Percentiles rank a stretch among this genome's conserved stretches.
phyloP scores from a whole-genome alignment of 2,888 invertebrate genomes.

The Busseola fusca region DNA sequence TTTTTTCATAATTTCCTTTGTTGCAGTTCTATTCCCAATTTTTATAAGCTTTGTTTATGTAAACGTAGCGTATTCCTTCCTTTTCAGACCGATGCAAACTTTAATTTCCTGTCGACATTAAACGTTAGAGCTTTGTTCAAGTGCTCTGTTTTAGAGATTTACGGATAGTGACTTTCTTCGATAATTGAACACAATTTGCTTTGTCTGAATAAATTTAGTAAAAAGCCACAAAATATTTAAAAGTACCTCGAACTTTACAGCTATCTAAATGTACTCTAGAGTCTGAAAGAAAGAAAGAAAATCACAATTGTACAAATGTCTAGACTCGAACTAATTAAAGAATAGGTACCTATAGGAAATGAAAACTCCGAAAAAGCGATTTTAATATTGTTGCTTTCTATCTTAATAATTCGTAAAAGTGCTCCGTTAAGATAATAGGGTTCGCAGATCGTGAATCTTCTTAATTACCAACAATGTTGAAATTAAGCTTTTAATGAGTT shows the following conservation, averaged over 20 bases:
- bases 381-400: conserved; percentile 77
- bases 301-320: conserved; percentile 18
- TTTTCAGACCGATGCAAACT: conserved; percentile 23
- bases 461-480: conserved; percentile 87
- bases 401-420: conserved; percentile 81
- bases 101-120: conserved; percentile 44
- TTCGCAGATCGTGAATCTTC: conserved; percentile 86
- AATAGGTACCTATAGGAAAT: conserved; percentile 45
- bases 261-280: neutral
- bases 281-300: too few relatives aligned
- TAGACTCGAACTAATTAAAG: conserved; percentile 42
- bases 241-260: conserved; percentile 10
- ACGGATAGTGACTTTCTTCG: conserved; percentile 11
- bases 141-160: conserved; percentile 18
- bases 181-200: conserved; percentile 25
- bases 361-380: conserved; percentile 62
- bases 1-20: neutral
- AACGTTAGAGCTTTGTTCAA: conserved; percentile 14
- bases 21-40: neutral
- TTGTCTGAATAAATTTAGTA: conserved; percentile 1
- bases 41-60: neutral
- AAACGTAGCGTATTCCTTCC: neutral
- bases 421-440: conserved; percentile 81
- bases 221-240: conserved; percentile 7
- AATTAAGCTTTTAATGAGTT: conserved; percentile 87